phyloP scores from a whole-genome alignment of 2,888 invertebrate species.

The Balanococcus diminutus region DNA sequence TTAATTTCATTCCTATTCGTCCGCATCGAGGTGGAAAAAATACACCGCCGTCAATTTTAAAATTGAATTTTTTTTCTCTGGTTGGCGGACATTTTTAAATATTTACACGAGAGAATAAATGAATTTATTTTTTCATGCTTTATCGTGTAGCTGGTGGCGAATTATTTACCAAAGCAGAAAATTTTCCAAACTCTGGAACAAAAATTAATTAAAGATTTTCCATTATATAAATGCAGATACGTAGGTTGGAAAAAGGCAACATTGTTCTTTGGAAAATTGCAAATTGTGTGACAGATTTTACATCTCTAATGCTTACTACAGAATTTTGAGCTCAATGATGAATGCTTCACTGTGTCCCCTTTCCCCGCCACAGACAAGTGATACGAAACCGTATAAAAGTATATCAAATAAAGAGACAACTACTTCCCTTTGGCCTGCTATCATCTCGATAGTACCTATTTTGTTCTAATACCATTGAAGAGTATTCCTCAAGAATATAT shows the following conservation, averaged over 20 bases:
- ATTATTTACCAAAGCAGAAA: background rate
- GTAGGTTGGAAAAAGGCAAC: background rate
- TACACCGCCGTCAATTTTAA: background rate
- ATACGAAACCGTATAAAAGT: background rate
- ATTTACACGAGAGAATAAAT: slow-evolving; percentile 2
- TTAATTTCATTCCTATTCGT: background rate
- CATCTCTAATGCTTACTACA: background rate
- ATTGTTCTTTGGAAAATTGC: background rate
- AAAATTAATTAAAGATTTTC: slow-evolving; percentile 29
- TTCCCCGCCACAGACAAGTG: too few species aligned
- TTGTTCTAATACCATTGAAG: background rate
- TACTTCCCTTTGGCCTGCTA: background rate
- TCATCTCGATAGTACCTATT: background rate
- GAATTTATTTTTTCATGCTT: background rate
- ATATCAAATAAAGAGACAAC: background rate
- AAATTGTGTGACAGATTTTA: background rate
- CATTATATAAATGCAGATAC: background rate
- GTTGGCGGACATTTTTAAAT: slow-evolving; percentile 18
- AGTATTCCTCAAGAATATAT: background rate
- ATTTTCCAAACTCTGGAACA: background rate
- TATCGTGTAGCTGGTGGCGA: background rate
- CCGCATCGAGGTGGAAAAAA: background rate
- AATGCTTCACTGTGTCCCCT: background rate
- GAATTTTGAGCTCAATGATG: background rate
- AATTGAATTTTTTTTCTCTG: background rate